A percentile compares a stretch with the other conserved stretches of the same genome.
phyloP scores from a whole-genome alignment of 2,797 vertebrate species.

The Coregonus sp. region DNA sequence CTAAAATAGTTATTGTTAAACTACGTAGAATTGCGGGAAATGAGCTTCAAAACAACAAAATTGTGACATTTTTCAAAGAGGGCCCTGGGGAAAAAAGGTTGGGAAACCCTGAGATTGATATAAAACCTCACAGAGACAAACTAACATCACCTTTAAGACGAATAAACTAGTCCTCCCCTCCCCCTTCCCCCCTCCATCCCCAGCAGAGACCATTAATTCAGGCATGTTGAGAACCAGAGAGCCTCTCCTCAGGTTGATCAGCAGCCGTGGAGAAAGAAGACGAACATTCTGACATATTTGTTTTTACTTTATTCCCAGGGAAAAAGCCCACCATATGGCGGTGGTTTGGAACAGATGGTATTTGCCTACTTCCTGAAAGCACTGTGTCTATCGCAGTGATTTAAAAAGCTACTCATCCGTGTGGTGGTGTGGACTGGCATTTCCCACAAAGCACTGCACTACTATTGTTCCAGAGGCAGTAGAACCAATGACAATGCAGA shows the following conservation, averaged over 20 bases:
- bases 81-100: too few relatives aligned
- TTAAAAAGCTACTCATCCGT: slow-evolving; percentile 78
- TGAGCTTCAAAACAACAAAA: too few relatives aligned
- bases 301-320: slow-evolving; percentile 83
- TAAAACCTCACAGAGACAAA: slow-evolving; percentile 12
- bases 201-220: too few relatives aligned
- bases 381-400: slow-evolving; percentile 77
- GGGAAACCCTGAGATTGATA: slow-evolving; percentile 39
- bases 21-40: too few relatives aligned
- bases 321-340: slow-evolving; percentile 84
- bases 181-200: too few relatives aligned
- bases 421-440: slow-evolving; percentile 67
- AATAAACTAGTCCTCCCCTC: neutral
- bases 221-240: neutral
- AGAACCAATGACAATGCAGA: slow-evolving; percentile 59
- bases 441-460: slow-evolving; percentile 52
- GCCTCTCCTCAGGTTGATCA: slow-evolving; percentile 75
- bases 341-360: slow-evolving; percentile 84
- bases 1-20: too few relatives aligned
- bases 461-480: slow-evolving; percentile 72
- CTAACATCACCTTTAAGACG: slow-evolving; percentile 33
- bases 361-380: slow-evolving; percentile 83
- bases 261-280: slow-evolving; percentile 78
- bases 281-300: slow-evolving; percentile 87
- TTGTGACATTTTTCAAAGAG: too few relatives aligned